Base-by-base conservation (phyloP, 2,888 invertebrate species). In the Platerodrilus igneus region DNA sequence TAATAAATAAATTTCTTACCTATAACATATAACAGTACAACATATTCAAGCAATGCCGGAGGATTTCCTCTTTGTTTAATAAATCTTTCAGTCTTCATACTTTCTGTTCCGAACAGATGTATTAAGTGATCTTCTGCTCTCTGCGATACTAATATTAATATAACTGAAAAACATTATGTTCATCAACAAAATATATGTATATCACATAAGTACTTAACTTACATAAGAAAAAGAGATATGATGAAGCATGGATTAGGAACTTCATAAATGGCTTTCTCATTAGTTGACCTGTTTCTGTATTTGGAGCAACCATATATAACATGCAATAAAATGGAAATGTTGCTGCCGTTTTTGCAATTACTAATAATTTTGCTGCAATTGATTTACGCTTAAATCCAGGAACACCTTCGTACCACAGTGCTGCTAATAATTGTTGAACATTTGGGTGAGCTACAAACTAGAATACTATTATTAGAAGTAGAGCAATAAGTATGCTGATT, bases 251-350 rank as follows among this genome's bases (percentile, higher is more conserved):
- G 35, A 91, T 86, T 58, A 96, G 78, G 66, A 96, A 96, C 70
- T 95, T 95, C 84, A 96, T 91, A 64, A 95, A 95, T 0, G 96
- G 95, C 64, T 91, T 90, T 51, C 90, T 77, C 80, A 94, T 84
- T 16, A 94, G 75, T 54, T 79, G 81, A 0, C 92, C 93, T 4
- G 81, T 79, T 3, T 73, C 71, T 30, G 88, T 86, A 58, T 84
- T 83, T 0, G 95, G 95, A 0, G 86, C 82, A 7, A 91, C 58
- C 76, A 92, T 84, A 63, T 95, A 95, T 27, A 89, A 67, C 1
- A 81, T 63, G 56, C 92, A 91, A 66, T 94, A 88, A 50, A 91
- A 70, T 0, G 96, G 95, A 65, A 93, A 95, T 16, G 91, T 69
- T 1, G 89, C 55, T 0, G 89, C 89, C 2, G 93, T 84, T 50